phyloP scores from a whole-genome alignment of 2,888 invertebrate genomes.

The Hypomecis atomaria region DNA sequence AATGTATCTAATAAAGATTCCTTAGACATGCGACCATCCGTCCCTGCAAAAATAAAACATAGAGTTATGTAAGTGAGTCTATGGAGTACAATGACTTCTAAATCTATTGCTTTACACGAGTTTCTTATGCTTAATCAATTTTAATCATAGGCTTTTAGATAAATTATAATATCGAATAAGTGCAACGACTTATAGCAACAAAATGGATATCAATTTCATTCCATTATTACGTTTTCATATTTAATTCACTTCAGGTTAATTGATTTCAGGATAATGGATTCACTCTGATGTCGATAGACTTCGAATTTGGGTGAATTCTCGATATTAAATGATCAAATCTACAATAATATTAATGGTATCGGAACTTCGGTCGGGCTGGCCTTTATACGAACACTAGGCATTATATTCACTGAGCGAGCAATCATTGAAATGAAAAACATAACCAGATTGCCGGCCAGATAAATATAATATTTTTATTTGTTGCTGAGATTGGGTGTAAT shows the following conservation, averaged over 20 bases:
- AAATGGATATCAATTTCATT: constrained; percentile 24
- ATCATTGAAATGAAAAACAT: too few species aligned
- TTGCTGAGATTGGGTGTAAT: too few species aligned
- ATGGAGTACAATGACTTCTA: too few species aligned
- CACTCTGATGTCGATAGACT: constrained; percentile 20
- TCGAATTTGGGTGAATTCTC: constrained; percentile 3
- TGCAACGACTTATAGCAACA: constrained; percentile 9
- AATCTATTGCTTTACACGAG: too few species aligned
- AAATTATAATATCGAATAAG: constrained; percentile 4
- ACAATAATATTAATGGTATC: background rate
- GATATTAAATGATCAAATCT: background rate
- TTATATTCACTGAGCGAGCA: too few species aligned
- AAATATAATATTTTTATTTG: too few species aligned
- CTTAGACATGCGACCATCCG: too few species aligned
- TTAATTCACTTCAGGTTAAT: constrained; percentile 24
- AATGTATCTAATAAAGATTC: too few species aligned
- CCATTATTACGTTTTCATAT: constrained; percentile 24
- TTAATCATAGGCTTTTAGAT: constrained; percentile 1
- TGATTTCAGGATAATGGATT: constrained; percentile 28
- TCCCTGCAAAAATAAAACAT: too few species aligned
- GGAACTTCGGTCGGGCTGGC: background rate
- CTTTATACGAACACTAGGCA: background rate
- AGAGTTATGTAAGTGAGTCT: too few species aligned
- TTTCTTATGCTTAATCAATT: background rate
- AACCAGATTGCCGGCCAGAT: too few species aligned